These are phyloP conservation scores for Linurgus olivaceus DNA, from an alignment of 2,797 vertebrate species.

Conservation along the genomic window DNA sequence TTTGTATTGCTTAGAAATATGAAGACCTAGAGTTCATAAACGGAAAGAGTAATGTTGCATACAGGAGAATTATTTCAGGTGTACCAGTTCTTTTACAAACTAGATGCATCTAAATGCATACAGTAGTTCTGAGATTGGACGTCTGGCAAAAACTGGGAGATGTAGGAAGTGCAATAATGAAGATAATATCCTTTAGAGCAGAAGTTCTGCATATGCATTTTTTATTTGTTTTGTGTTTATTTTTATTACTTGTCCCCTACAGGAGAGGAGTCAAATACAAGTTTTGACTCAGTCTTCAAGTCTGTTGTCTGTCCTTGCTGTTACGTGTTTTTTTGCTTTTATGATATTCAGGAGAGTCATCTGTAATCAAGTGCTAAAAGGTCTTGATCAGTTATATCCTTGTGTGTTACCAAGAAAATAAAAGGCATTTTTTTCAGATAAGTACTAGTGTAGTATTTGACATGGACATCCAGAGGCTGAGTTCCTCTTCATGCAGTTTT, in stretches of 20 bases:
- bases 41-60: neutral
- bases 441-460: neutral
- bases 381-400: neutral
- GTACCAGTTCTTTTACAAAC: neutral
- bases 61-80: neutral
- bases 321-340: neutral
- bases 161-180: neutral
- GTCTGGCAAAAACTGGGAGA: neutral
- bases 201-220: neutral
- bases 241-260: neutral
- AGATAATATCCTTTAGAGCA: neutral
- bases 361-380: neutral
- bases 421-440: neutral
- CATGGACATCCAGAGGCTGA: neutral
- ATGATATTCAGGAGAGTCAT: neutral
- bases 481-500: neutral
- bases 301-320: neutral
- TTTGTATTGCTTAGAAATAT: neutral
- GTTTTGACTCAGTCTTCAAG: neutral
- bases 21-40: neutral
- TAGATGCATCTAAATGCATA: neutral
- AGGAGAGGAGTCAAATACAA: neutral
- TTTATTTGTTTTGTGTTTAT: neutral
- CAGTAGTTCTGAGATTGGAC: neutral
- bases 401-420: neutral